Percentiles rank a stretch among this genome's conserved stretches.
phyloP scores from a whole-genome alignment of 2,797 vertebrate species.

The Galago senegalensis region DNA sequence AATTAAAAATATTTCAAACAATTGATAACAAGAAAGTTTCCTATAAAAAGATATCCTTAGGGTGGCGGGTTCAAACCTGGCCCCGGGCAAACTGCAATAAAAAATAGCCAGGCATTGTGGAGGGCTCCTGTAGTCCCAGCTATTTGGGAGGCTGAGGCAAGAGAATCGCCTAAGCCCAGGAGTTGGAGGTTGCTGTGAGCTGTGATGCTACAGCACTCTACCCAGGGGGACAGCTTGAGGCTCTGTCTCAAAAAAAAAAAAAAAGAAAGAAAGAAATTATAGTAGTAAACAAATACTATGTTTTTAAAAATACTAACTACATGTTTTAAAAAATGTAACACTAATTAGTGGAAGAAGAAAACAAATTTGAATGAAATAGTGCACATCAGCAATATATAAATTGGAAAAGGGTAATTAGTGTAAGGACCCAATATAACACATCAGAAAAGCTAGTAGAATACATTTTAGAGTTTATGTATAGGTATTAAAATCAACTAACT shows the following conservation, averaged over 20 bases:
- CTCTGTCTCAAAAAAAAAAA: too few relatives aligned
- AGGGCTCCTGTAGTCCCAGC: too few relatives aligned
- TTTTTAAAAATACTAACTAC: not conserved
- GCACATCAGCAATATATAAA: not conserved
- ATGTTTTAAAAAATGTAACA: not conserved
- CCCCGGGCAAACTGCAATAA: too few relatives aligned
- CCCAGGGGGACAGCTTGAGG: too few relatives aligned
- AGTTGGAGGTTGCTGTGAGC: too few relatives aligned
- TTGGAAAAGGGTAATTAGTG: not conserved
- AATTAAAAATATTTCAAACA: not conserved
- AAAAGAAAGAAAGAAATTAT: not conserved
- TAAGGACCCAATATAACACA: not conserved
- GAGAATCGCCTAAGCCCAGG: too few relatives aligned
- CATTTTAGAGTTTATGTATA: not conserved
- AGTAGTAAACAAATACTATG: not conserved
- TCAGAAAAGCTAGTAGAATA: not conserved
- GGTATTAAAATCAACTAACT: not conserved
- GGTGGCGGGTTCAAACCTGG: too few relatives aligned
- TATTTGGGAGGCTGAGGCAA: too few relatives aligned
- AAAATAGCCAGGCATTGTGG: too few relatives aligned
- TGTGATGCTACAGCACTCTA: too few relatives aligned
- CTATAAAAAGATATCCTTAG: not conserved
- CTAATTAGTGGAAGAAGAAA: not conserved
- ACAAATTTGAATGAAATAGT: not conserved
- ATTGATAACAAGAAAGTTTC: not conserved